Percentiles rank a stretch among this genome's conserved stretches.
Evolutionary conservation across 2,888 invertebrate species (phyloP).

Genomic region (Agrochola circellaris): DNA sequence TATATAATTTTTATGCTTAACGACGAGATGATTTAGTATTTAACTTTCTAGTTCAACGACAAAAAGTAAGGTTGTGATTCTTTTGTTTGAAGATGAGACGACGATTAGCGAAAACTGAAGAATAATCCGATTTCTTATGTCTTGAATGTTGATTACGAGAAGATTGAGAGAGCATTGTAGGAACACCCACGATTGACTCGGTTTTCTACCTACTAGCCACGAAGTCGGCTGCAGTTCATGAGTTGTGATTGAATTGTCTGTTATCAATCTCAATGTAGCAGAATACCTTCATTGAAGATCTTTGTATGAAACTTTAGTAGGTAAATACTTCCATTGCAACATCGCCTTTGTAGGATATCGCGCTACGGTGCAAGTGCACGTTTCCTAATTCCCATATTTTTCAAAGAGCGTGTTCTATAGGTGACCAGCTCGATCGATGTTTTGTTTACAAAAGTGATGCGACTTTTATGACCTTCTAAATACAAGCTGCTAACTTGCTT

Average conservation of each 20-base stretch:
- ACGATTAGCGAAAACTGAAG: constrained; percentile 5
- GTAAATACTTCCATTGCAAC: no score
- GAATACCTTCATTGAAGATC: no score
- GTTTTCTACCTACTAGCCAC: not conserved
- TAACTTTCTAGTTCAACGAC: constrained; percentile 5
- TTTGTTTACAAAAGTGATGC: not conserved
- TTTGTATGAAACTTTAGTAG: no score
- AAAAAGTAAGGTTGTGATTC: constrained; percentile 7
- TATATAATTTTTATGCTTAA: constrained; percentile 46
- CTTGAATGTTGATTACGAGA: not conserved
- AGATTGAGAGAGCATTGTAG: not conserved
- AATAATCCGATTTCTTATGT: constrained; percentile 19
- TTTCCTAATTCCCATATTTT: not conserved
- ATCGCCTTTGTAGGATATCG: not conserved
- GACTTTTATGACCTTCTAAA: not conserved
- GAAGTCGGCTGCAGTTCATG: not conserved
- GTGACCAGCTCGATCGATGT: not conserved
- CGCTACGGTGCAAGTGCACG: no score
- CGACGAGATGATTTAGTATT: constrained; percentile 22
- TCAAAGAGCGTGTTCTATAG: no score
- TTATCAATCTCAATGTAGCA: not conserved
- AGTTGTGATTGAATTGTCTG: not conserved
- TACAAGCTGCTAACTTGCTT: not conserved
- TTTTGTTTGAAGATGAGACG: not conserved
- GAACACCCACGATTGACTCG: not conserved